Conservation (phyloP, 1,140 invertebrate genomes). For the Pogonomyrmex barbatus region DNA sequence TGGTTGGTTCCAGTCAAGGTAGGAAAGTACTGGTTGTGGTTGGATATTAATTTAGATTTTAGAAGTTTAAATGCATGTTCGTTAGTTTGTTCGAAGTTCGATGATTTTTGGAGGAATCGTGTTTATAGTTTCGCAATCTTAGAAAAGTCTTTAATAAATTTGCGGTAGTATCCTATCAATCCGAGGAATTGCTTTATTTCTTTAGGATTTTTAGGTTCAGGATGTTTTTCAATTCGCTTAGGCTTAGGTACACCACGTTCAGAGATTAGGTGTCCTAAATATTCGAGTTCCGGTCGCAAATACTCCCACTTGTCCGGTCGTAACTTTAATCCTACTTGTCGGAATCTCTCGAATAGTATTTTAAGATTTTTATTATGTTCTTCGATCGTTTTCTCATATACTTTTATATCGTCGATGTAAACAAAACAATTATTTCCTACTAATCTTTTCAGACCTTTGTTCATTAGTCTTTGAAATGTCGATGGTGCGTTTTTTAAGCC, state of each 20-base stretch:
- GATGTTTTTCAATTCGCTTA: background rate
- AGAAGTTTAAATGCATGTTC: background rate
- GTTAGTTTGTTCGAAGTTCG: background rate
- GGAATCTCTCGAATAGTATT: conserved; percentile 10
- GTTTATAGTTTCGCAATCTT: background rate
- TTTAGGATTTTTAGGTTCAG: background rate
- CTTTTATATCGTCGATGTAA: conserved; percentile 46
- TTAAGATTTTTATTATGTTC: conserved; percentile 28
- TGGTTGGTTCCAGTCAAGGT: background rate
- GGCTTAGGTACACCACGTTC: background rate
- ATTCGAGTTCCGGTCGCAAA: background rate
- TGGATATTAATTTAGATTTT: background rate
- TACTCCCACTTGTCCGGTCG: conserved; percentile 42
- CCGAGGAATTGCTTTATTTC: background rate
- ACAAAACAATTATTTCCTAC: background rate
- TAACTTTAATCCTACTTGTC: background rate
- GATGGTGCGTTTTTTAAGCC: conserved; percentile 1
- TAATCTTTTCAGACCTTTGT: background rate
- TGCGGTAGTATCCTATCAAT: background rate
- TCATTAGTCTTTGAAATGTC: conserved; percentile 2
- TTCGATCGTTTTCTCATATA: background rate
- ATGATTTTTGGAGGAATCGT: background rate
- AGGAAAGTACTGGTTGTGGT: background rate
- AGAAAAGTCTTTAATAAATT: background rate
- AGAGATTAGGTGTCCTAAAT: background rate